Percentiles rank a stretch among this genome's conserved stretches.
Evolutionary conservation across 2,113 vertebrate species (phyloP).

Genomic region (Ameiurus melas): DNA sequence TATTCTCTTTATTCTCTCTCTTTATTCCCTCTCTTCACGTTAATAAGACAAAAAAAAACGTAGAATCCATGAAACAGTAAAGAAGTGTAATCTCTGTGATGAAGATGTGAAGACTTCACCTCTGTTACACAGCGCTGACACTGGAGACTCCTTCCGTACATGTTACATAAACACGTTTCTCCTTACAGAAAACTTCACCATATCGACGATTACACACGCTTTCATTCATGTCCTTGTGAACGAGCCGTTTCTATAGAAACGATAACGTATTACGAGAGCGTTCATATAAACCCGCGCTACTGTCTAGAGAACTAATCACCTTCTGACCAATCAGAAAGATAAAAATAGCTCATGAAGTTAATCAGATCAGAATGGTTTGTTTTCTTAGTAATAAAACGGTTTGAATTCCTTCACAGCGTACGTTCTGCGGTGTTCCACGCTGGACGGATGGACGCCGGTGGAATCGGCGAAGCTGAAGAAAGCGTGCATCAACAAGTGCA

Average conservation of each 20-base stretch:
- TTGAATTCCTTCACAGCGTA: conserved; percentile 44
- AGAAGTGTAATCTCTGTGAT: not conserved
- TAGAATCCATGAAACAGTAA: too few species aligned
- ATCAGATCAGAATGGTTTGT: not conserved
- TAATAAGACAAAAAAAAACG: not conserved
- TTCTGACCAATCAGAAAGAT: not conserved
- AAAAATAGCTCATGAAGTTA: not conserved
- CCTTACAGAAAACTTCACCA: not conserved
- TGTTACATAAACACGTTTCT: not conserved
- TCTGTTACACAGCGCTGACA: not conserved
- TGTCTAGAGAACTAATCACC: not conserved
- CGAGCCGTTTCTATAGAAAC: not conserved
- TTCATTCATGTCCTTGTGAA: not conserved
- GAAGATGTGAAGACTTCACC: too few species aligned
- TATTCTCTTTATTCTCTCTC: too few species aligned
- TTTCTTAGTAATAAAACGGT: not conserved
- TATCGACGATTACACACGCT: not conserved
- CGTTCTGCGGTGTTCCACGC: conserved; percentile 56
- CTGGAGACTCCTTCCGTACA: not conserved
- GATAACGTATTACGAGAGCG: not conserved
- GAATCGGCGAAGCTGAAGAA: conserved; percentile 60
- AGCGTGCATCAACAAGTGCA: conserved; percentile 60
- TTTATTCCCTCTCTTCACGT: too few species aligned
- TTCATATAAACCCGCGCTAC: not conserved
- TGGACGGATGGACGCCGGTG: conserved; percentile 58